phyloP scores from a whole-genome alignment of 2,888 invertebrate genomes.

The Drosophila vallismaia region DNA sequence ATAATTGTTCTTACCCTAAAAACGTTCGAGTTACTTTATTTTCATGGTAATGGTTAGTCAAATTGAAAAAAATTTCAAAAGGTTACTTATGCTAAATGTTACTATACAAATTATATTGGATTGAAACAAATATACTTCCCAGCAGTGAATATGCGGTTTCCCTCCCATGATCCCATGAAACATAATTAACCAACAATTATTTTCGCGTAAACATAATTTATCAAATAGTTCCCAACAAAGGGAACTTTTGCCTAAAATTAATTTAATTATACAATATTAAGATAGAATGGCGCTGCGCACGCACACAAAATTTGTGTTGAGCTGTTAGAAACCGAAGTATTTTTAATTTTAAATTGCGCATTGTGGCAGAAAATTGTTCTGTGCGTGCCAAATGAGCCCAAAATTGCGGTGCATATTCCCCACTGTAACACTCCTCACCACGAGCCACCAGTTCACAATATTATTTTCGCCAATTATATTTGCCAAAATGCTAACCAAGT shows the following conservation, averaged over 20 bases:
- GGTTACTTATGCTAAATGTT: too few relatives aligned
- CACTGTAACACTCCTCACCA: not conserved
- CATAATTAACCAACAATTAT: conserved; percentile 58
- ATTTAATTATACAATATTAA: conserved; percentile 44
- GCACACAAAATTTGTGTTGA: conserved; percentile 12
- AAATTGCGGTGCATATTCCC: conserved; percentile 25
- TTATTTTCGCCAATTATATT: conserved; percentile 46
- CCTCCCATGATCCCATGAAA: conserved; percentile 28
- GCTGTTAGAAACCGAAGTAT: conserved; percentile 30
- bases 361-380: conserved; percentile 47
- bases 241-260: conserved; percentile 19
- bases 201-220: conserved; percentile 57
- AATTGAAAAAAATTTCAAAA: not conserved
- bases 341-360: conserved; percentile 42
- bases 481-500: conserved; percentile 22
- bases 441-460: conserved; percentile 7
- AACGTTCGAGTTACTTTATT: not conserved
- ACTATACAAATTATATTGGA: too few relatives aligned
- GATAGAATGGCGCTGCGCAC: conserved; percentile 13
- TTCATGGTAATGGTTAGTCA: not conserved
- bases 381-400: conserved; percentile 47
- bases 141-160: too few relatives aligned
- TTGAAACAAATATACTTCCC: too few relatives aligned
- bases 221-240: conserved; percentile 30
- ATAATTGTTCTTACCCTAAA: not conserved